Evolutionary conservation across 1,140 invertebrate species (phyloP).

Genomic region (Metaphire vulgaris): DNA sequence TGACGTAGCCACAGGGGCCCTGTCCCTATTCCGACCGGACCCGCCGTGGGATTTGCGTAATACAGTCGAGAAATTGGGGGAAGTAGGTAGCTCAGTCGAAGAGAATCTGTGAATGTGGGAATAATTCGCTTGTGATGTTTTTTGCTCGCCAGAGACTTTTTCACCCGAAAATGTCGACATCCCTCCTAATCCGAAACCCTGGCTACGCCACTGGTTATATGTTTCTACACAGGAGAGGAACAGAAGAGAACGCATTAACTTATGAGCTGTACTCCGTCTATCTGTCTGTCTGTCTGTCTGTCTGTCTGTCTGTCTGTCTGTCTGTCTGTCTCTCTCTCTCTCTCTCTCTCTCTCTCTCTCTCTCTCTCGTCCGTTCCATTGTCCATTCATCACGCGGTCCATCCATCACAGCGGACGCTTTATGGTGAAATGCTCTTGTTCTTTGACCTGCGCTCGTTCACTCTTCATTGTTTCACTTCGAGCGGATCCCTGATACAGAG

Average conservation of each 20-base stretch:
- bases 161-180: not conserved
- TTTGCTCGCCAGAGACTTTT: not conserved
- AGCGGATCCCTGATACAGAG: too few relatives aligned
- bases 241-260: too few relatives aligned
- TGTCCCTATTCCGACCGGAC: too few relatives aligned
- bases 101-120: not conserved
- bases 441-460: not conserved
- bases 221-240: too few relatives aligned
- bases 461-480: not conserved
- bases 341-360: not conserved
- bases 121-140: not conserved
- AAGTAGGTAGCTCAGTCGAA: too few relatives aligned
- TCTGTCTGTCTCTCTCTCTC: not conserved
- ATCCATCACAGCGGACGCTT: not conserved
- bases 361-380: not conserved
- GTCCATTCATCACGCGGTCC: not conserved
- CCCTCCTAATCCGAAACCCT: not conserved
- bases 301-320: not conserved
- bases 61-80: too few relatives aligned
- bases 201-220: not conserved
- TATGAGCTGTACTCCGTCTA: not conserved
- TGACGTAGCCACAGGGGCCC: too few relatives aligned
- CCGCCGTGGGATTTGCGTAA: too few relatives aligned
- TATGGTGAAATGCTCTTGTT: not conserved
- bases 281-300: not conserved